These are phyloP conservation scores for Ornithoptera alexandrae DNA, from an alignment of 2,888 invertebrate species.

Conservation along the genomic window DNA sequence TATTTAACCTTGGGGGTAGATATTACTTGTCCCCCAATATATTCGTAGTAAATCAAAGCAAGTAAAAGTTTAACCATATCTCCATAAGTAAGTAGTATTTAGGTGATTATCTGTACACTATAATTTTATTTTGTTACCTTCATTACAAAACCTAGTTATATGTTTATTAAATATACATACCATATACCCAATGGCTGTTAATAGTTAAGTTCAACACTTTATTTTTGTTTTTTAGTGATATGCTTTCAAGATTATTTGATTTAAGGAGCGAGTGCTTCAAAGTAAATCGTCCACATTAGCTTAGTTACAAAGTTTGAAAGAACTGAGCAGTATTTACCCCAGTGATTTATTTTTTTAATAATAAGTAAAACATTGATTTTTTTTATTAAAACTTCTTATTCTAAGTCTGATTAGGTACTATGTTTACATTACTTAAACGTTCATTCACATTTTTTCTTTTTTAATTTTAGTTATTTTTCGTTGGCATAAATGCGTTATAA, in stretches of 20 bases:
- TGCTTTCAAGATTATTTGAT: neutral
- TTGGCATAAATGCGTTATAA: neutral
- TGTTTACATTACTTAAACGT: constrained; percentile 10
- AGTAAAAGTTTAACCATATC: too few species aligned
- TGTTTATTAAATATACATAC: too few species aligned
- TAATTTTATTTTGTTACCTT: too few species aligned
- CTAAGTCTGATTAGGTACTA: constrained; percentile 19
- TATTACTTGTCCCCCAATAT: too few species aligned
- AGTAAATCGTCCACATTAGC: constrained; percentile 10
- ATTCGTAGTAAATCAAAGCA: too few species aligned
- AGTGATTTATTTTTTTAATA: constrained; percentile 1
- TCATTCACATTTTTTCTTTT: constrained; percentile 2
- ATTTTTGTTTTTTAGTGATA: too few species aligned
- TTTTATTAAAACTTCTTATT: neutral
- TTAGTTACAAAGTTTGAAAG: neutral
- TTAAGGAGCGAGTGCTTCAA: neutral
- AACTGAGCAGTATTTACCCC: neutral
- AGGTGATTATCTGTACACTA: too few species aligned
- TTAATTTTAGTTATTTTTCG: neutral
- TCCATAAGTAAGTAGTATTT: too few species aligned
- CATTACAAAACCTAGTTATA: too few species aligned
- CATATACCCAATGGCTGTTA: too few species aligned
- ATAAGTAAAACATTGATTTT: constrained; percentile 5
- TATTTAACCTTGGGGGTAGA: too few species aligned
- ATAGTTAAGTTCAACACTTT: too few species aligned